These are phyloP conservation scores for Argyrosomus japonicus DNA, from an alignment of 2,113 vertebrate species.

Conservation along the genomic window DNA sequence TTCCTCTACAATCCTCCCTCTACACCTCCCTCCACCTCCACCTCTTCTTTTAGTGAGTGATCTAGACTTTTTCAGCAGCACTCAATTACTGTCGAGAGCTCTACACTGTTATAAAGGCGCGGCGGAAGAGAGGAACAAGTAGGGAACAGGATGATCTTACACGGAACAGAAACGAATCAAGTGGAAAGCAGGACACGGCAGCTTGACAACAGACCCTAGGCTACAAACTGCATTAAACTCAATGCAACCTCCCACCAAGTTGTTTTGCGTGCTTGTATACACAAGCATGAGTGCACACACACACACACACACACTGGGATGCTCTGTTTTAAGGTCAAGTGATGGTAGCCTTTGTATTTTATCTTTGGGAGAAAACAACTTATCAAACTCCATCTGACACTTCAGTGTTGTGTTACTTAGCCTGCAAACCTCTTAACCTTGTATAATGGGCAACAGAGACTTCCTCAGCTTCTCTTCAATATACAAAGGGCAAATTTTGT, in stretches of 20 bases:
- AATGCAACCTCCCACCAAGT: slow-evolving; percentile 36
- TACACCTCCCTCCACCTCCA: background rate
- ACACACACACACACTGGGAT: background rate
- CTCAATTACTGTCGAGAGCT: slow-evolving; percentile 55
- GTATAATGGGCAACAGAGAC: background rate
- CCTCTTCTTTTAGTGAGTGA: slow-evolving; percentile 34
- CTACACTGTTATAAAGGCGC: slow-evolving; percentile 31
- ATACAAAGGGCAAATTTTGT: background rate
- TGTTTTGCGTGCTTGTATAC: slow-evolving; percentile 16
- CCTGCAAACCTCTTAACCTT: slow-evolving; percentile 4
- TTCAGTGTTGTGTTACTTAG: background rate
- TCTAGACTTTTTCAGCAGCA: slow-evolving; percentile 50
- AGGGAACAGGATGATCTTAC: slow-evolving; percentile 66
- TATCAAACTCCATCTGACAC: background rate
- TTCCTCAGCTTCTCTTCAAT: background rate
- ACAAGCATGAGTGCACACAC: background rate
- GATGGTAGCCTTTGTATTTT: background rate
- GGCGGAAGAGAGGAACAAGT: slow-evolving; percentile 41
- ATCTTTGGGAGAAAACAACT: slow-evolving; percentile 21
- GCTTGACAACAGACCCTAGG: slow-evolving; percentile 60
- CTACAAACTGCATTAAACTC: slow-evolving; percentile 72
- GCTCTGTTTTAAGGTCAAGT: slow-evolving; percentile 57
- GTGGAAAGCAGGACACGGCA: slow-evolving; percentile 55
- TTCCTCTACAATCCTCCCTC: background rate
- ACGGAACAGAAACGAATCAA: slow-evolving; percentile 33